Percentiles rank a stretch among this genome's conserved stretches.
phyloP scores from a whole-genome alignment of 2,797 vertebrate species.

The Gadopsis marmoratus region DNA sequence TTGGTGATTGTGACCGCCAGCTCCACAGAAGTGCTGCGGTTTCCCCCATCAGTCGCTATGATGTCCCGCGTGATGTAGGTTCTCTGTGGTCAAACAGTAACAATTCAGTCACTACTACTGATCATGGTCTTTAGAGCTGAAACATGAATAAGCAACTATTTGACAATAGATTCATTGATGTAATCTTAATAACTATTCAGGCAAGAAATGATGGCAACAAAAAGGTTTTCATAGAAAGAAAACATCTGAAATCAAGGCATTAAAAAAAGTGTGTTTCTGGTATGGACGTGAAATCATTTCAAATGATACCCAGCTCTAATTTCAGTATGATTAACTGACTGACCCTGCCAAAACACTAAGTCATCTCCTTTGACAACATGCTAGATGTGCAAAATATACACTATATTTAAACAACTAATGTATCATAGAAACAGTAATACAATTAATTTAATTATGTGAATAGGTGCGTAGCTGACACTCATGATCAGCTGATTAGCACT shows the following conservation, averaged over 20 bases:
- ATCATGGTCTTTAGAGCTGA: background rate
- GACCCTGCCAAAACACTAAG: background rate
- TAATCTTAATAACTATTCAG: background rate
- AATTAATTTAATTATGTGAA: background rate
- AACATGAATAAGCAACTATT: background rate
- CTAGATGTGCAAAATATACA: background rate
- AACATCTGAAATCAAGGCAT: too few species aligned
- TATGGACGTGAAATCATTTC: too few species aligned
- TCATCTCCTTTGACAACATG: background rate
- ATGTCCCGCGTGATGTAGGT: conserved; percentile 87
- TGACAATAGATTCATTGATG: background rate
- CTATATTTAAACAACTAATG: background rate
- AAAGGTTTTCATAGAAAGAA: background rate
- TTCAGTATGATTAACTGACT: background rate
- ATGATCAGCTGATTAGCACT: conserved; percentile 23
- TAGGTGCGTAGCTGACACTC: background rate
- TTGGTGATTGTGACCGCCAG: conserved; percentile 89
- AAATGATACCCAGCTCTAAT: background rate
- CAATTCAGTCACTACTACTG: conserved; percentile 8
- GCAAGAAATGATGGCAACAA: background rate
- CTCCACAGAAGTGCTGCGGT: conserved; percentile 89
- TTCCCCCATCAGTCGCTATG: conserved; percentile 89
- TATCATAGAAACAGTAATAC: background rate
- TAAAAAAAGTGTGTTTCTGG: too few species aligned
- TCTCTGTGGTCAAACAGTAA: conserved; percentile 77